phyloP scores from a whole-genome alignment of 2,797 vertebrate genomes.

The Gymnocypris eckloni region DNA sequence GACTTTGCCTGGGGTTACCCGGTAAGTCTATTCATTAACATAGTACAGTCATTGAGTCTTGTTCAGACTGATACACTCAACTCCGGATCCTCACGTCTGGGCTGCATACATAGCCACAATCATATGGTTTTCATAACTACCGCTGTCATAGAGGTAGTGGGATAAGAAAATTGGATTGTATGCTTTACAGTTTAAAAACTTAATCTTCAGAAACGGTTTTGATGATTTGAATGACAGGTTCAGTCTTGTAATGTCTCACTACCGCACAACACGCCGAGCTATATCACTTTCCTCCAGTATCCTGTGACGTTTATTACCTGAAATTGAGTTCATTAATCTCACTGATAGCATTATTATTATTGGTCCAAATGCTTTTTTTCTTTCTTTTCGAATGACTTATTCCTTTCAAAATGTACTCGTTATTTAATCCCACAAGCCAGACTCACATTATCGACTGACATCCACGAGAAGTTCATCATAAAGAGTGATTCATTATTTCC shows the following conservation, averaged over 20 bases:
- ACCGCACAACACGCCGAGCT: constrained; percentile 51
- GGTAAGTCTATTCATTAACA: constrained; percentile 56
- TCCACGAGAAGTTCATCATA: constrained; percentile 34
- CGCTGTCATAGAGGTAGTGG: neutral
- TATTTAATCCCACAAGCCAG: constrained; percentile 49
- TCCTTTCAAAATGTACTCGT: constrained; percentile 45
- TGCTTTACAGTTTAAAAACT: constrained; percentile 41
- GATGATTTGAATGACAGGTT: constrained; percentile 67
- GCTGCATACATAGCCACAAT: neutral
- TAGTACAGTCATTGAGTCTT: constrained; percentile 62
- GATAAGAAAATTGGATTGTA: constrained; percentile 14
- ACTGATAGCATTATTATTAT: constrained; percentile 71
- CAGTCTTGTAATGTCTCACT: constrained; percentile 55
- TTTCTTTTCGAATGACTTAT: constrained; percentile 2
- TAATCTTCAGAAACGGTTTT: constrained; percentile 58
- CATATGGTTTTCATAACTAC: constrained; percentile 1
- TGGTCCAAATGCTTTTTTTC: constrained; percentile 63
- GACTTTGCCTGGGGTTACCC: constrained; percentile 73
- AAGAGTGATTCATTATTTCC: constrained; percentile 64
- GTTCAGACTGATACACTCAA: neutral
- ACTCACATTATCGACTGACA: constrained; percentile 51
- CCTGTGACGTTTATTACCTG: constrained; percentile 63
- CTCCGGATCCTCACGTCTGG: neutral
- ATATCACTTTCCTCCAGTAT: constrained; percentile 69
- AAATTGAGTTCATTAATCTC: constrained; percentile 74